Evolutionary conservation across 2,888 invertebrate species (phyloP), one percentile per base, ranked within the genome.

Genomic region (Sialis lutaria): DNA sequence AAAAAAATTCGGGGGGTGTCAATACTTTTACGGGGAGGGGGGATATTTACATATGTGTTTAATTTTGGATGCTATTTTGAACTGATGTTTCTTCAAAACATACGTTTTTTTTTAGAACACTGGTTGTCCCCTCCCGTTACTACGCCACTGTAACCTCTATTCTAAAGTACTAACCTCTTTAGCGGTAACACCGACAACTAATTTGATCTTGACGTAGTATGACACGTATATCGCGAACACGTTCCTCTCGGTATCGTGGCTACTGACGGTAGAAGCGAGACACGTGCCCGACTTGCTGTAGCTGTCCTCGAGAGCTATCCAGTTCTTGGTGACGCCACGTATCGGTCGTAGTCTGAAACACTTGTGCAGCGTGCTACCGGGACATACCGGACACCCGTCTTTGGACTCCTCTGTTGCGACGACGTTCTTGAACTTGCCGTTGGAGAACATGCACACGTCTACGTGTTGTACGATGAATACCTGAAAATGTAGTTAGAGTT

Each of bases 391-490:
- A 55, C 74, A 75, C 49, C 71, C 73, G 1, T 77, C 75, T 50
- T 70, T 74, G 49, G 75, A 71, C 50, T 77, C 75, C 44, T 73
- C 60, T 50, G 69, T 59, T 1, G 87, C 89, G 1, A 91, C 89
- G n/a, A 87, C 80, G 63, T 90, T 91, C 67, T 91, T 90, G 69
- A 91, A 91, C 66, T 90, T 90, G 0, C 90, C 90, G 58, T 90
- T 89, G 54, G 90, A 91, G 67, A 92, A 89, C 84, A 93, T 90
- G 65, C 90, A 90, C 1, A 93, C 91, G 60, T 90, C 89, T 30
- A 90, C 90, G 63, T 89, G 86, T 60, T 91, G 90, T 3, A 90
- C 82, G 48, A 88, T 78, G 58, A 86, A 75, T 5, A 84, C 78
- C 89, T 90, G 66, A 7, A 58, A 58, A 22, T 22, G 22, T 22